Evolutionary conservation across 2,113 vertebrate genomes (phyloP).

Genomic region (Tylochromis polylepis): DNA sequence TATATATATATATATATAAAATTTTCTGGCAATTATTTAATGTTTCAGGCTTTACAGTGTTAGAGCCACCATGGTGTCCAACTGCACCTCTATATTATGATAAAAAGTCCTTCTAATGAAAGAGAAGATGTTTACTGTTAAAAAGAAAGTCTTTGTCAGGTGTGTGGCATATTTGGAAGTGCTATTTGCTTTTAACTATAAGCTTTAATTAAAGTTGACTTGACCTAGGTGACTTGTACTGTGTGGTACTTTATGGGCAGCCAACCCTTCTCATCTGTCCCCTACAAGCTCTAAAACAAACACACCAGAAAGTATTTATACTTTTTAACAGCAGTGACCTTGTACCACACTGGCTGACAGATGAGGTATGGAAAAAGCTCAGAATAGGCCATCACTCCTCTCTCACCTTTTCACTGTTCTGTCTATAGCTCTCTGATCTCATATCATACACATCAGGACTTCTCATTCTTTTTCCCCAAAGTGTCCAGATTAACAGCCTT

Average conservation of each 20-base stretch:
- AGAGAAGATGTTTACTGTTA: not conserved
- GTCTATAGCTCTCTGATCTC: not conserved
- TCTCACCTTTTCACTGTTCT: not conserved
- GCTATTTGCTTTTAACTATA: not conserved
- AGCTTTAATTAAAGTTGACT: not conserved
- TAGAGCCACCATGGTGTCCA: not conserved
- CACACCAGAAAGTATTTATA: conserved; percentile 1
- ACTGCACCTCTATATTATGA: not conserved
- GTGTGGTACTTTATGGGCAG: not conserved
- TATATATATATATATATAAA: not conserved
- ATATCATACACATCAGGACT: conserved; percentile 2
- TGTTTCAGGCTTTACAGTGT: not conserved
- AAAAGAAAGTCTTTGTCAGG: not conserved
- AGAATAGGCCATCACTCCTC: not conserved
- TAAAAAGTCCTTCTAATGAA: not conserved
- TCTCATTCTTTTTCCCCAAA: not conserved
- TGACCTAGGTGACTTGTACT: not conserved
- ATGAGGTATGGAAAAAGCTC: conserved; percentile 15
- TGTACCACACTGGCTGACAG: not conserved
- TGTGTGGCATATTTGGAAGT: not conserved
- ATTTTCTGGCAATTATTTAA: not conserved
- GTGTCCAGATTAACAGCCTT: not conserved
- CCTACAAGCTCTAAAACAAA: conserved; percentile 1
- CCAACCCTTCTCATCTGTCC: not conserved
- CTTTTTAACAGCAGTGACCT: not conserved